Evolutionary conservation across 1,140 invertebrate species (phyloP), one percentile per base, ranked within the genome.

Genomic region (Heliconius hermathena): DNA sequence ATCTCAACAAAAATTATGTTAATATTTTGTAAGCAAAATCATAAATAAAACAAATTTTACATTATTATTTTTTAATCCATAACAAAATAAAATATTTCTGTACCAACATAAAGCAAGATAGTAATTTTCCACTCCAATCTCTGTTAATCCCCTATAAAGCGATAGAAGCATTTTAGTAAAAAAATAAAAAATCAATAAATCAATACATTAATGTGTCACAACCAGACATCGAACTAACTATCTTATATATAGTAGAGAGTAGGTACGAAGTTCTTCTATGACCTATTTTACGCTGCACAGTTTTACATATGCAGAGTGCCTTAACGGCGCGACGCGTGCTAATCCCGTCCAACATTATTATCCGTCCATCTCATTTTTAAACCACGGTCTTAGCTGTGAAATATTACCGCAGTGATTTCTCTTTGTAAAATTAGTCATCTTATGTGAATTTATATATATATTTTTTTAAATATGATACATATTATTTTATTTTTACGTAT

Each of bases 221-320:
- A 20, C 0, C 49, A 52, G 22, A 66, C 0, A 66, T 66, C 11
- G 26, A 66, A 46, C 41, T 29, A 66, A 26, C 60, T 26, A 26
- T 29, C 3, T 13, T 29, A 26, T 6, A 22, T 2, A 22, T 13
- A 66, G 22, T 16, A 13, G 11, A 66, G 22, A 16, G 9, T 66
- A 66, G 22, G 26, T 66, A 29, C 36, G 16, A 60, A 57, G 71
- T 76, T 71, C 49, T 76, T 76, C 74, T 38, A 41, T 79, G 73
- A 79, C 78, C 76, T 71, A 79, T 79, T 79, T 79, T 74, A 75
- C 22, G 26, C 52, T 52, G 57, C 20, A 76, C 74, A 54, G 41
- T 54, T 46, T 46, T 9, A 79, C 41, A 71, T 74, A 70, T 70
- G 72, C 49, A 49, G 41, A 72, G 52, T 49, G 70, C 41, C 71